Evolutionary conservation across 2,113 vertebrate species (phyloP).

Genomic region (Holacanthus passer): DNA sequence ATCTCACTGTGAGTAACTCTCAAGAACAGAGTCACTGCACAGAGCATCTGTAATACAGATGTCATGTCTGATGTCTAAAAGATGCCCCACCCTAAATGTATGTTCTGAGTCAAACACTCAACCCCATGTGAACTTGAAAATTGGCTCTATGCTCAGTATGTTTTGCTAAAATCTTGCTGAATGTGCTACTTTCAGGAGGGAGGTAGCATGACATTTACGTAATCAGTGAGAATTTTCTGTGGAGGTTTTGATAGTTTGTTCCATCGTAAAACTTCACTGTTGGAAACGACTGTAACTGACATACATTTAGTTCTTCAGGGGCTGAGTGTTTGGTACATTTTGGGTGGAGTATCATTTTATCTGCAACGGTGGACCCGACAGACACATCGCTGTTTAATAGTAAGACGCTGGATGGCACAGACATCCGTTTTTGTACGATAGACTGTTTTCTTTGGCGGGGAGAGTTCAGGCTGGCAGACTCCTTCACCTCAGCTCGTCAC

Average conservation of each 20-base stretch:
- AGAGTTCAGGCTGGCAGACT: background rate
- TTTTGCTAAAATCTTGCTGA: background rate
- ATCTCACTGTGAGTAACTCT: constrained; percentile 20
- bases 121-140: background rate
- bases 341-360: background rate
- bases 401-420: background rate
- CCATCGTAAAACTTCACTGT: background rate
- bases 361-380: background rate
- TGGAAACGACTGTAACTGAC: background rate
- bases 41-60: background rate
- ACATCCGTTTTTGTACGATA: background rate
- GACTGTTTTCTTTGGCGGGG: constrained; percentile 11
- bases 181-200: background rate
- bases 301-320: background rate
- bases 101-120: background rate
- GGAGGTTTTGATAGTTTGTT: background rate
- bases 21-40: constrained; percentile 27
- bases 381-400: background rate
- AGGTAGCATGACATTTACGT: background rate
- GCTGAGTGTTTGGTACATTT: background rate
- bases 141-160: background rate
- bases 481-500: background rate
- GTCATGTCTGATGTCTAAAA: constrained; percentile 7
- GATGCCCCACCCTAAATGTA: background rate
- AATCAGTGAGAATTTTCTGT: no score